Base-by-base conservation (phyloP, 2,888 invertebrate genomes). In the Tipula lateralis region DNA sequence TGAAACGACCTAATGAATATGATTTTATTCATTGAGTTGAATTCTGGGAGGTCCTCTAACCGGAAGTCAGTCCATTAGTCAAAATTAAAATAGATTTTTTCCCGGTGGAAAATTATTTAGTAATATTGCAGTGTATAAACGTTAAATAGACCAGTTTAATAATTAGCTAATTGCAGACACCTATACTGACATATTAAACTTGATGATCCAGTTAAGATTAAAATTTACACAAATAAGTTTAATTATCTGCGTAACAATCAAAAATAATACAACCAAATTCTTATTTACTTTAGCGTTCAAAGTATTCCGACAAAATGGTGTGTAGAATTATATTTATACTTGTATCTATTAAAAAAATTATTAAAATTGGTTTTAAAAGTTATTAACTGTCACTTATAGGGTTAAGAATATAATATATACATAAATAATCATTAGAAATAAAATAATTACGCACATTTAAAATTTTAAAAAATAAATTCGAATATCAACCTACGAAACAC, bases 181-280 rank as follows among this genome's bases (percentile, higher is more conserved):
- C 24, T 24, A 24, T 66, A 66, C 24, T 66, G 66, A 66, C 66
- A 66, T 66, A 66, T 66, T 9, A 66, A 66, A 66, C 66, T 66
- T 66, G 66, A 66, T 66, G 66, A 66, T 66, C 66, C 66, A 66
- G 19, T 66, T 66, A 66, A 66, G 66, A 66, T 66, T 66, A 66
- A 19, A 66, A 66, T 44, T n/a, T 44, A 44, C 16, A 44, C 16
- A 44, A n/a, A 44, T n/a, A 44, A 44, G 16, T 24, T 66, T 24
- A 66, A 24, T 24, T 9, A 24, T 66, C 24, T 66, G 24, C 66
- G 24, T 66, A 66, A 1, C 19, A 24, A 24, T 66, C 19, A 24
- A 66, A 66, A 24, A 66, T 13, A 19, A 66, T 66, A 50, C 24
- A 16, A 44, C n/a, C n/a, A 66, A 66, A 66, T 24, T 66, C n/a